Base-by-base conservation (phyloP, 2,113 vertebrate species). In the Isichthys henryi region DNA sequence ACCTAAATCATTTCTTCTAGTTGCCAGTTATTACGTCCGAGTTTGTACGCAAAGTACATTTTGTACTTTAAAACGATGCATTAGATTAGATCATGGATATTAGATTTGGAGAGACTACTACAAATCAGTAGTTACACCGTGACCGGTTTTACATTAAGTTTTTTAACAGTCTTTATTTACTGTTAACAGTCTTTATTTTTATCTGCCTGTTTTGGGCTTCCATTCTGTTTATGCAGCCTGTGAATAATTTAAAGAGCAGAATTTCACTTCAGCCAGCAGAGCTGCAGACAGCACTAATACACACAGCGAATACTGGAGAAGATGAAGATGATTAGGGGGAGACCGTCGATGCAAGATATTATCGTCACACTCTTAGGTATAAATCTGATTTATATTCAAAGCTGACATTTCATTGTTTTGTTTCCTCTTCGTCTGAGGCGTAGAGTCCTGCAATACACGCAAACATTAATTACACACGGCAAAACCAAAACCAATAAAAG, bases 351-450 rank as follows among this genome's bases (percentile, higher is more conserved):
- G 43, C 23, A 13, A 48, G 23, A 49, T 48, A 50, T 50, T 86
- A 49, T 27, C 48, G n/a, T 86, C 83, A 86, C 45, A 49, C 21
- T 86, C 23, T n/a, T 48, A 50, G 45, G 11, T 86, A 46, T 50
- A 86, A 86, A 49, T 21, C n/a, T 86, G 83, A 48, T 49, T 86
- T 48, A 86, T 85, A 45, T 85, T 85, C 74, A 80, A 80, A 80
- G 35, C 35, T 80, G 74, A 80, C 74, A 80, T 80, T 80, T 80
- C 13, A 80, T 2, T 43, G 31, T 43, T 11, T 43, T 39, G 74
- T 39, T 80, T 80, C 15, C 74, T 80, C 74, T 70, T 13, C 62
- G 31, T 27, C 10, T 70, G n/a, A 27, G 62, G n/a, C 62, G 35
- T 13, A 7, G 35, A 80, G 74, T 80, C 13, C 74, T 80, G 74